Conservation (phyloP, 2,888 invertebrate genomes). For the Molorchus minor region DNA sequence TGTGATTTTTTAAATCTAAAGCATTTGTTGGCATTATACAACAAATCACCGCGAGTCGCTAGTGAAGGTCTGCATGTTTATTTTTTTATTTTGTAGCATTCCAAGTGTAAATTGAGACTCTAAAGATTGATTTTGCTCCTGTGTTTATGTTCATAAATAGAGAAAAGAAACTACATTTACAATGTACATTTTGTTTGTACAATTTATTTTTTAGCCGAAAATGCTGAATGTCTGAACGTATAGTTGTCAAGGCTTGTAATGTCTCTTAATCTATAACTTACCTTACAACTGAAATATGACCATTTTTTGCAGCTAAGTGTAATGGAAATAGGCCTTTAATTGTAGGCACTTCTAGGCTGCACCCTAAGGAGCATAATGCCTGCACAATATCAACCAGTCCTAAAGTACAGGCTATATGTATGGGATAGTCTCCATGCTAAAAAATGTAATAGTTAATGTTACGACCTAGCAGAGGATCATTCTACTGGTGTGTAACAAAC, state of each 20-base stretch:
- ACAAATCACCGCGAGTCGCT: too few species aligned
- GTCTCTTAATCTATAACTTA: constrained; percentile 39
- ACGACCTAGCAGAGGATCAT: background rate
- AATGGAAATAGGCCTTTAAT: constrained; percentile 71
- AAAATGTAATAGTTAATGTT: constrained; percentile 27
- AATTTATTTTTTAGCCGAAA: background rate
- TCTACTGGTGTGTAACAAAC: constrained; percentile 30
- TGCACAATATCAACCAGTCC: constrained; percentile 68
- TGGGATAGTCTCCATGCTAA: constrained; percentile 69
- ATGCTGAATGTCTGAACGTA: background rate
- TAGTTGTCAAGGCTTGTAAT: background rate
- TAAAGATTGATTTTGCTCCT: too few species aligned
- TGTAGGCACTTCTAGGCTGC: constrained; percentile 71
- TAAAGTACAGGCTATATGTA: constrained; percentile 68
- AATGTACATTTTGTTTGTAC: too few species aligned
- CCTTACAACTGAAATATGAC: constrained; percentile 76
- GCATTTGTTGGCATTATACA: too few species aligned
- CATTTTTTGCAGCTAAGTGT: constrained; percentile 76
- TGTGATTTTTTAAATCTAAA: too few species aligned
- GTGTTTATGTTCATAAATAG: too few species aligned
- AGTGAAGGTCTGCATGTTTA: too few species aligned
- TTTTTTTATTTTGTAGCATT: too few species aligned
- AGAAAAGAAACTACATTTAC: too few species aligned
- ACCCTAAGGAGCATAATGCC: constrained; percentile 68
- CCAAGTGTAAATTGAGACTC: too few species aligned